Evolutionary conservation across 2,113 vertebrate genomes (phyloP), one percentile per base, ranked within the genome.

Genomic region (Hippopotamus amphibius): DNA sequence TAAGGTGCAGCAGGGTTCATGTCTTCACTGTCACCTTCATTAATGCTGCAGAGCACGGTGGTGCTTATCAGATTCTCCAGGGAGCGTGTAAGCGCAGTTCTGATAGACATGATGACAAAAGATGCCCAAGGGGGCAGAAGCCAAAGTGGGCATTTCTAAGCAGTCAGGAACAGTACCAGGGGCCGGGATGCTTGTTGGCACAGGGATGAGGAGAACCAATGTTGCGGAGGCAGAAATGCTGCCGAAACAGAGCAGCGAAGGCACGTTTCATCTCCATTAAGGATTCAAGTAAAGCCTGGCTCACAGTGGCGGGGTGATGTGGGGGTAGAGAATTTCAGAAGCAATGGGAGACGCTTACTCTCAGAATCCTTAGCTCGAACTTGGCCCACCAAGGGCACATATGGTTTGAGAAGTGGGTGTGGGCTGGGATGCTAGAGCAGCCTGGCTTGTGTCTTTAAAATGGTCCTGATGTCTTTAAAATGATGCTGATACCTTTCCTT

Each of bases 231-330:
- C 57, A 88, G 87, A 80, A 33, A 93, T 46, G 21, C 6, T 6
- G 41, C 30, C 7, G 8, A 14, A 4, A 10, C 17, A 33, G 24
- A 61, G 48, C 17, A 53, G 30, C 1, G 33, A 33, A 66, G 55
- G 22, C 0, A 2, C 2, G 2, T 13, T n/a, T 71, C 43, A 76
- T 55, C 61, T n/a, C 37, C 17, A 41, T 10, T 30, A 55, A 28
- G 17, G 71, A 3, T 19, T 28, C 9, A 5, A 77, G 33, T 22
- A 14, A 77, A 72, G 11, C 74, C 90, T 24, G 48, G 50, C 41
- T 71, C 3, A 14, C 26, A 1, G 30, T 2, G 2, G 6, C 1
- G 26, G 30, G 1, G 0, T 2, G 6, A 5, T 12, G 28, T 2
- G 3, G n/a, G 11, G 6, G 37, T 0, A 13, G 8, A 10, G 13